Conservation (phyloP, 2,888 invertebrate species). For the Dicyrtoma fusca region DNA sequence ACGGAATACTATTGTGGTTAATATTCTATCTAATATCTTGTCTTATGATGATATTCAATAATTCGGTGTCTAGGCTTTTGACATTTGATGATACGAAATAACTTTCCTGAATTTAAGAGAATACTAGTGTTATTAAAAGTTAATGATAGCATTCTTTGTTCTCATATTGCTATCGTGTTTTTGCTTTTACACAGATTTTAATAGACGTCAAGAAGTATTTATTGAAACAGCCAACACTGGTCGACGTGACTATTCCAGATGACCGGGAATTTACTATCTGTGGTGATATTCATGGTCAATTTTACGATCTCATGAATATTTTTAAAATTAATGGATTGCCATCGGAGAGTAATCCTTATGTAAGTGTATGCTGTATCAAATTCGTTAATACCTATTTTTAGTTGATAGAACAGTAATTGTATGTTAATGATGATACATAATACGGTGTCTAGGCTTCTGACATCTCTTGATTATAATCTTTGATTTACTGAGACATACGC, state of each 20-base stretch:
- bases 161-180: too few species aligned
- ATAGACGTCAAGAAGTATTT: constrained; percentile 85
- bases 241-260: constrained; percentile 85
- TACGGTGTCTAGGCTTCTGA: constrained; percentile 36
- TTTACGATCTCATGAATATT: constrained; percentile 96
- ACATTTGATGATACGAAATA: background rate
- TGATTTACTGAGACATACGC: background rate
- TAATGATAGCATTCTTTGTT: too few species aligned
- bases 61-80: constrained; percentile 20
- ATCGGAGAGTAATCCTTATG: constrained; percentile 91
- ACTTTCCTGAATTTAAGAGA: background rate
- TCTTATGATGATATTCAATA: background rate
- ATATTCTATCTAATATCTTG: background rate
- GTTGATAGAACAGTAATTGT: background rate
- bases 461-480: background rate
- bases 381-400: background rate
- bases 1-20: constrained; percentile 1
- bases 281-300: constrained; percentile 99
- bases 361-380: too few species aligned
- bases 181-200: constrained; percentile 73
- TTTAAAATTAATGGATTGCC: constrained; percentile 97
- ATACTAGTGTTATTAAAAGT: too few species aligned
- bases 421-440: constrained; percentile 20
- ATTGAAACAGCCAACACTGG: constrained; percentile 80
- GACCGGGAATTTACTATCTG: constrained; percentile 95